phyloP scores from a whole-genome alignment of 2,888 invertebrate genomes.

The Unio pictorum region DNA sequence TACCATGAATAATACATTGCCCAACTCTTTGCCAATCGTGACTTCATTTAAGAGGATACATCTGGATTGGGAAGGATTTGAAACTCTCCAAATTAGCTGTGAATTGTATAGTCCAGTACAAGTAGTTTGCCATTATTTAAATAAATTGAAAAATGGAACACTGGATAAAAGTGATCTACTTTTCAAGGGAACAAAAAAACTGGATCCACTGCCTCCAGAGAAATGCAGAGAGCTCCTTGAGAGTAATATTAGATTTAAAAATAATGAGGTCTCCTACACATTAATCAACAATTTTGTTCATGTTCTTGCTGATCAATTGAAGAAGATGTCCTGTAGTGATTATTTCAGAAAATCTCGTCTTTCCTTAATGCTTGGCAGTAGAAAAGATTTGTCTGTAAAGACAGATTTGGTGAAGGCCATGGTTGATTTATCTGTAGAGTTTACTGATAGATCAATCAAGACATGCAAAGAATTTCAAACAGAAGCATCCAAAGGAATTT shows the following conservation, averaged over 20 bases:
- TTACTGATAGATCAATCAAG: slow-evolving; percentile 22
- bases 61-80: slow-evolving; percentile 31
- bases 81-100: slow-evolving; percentile 23
- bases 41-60: slow-evolving; percentile 30
- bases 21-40: slow-evolving; percentile 37
- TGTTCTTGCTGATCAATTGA: slow-evolving; percentile 51
- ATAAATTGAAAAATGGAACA: slow-evolving; percentile 16
- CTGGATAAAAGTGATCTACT: slow-evolving; percentile 34
- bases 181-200: slow-evolving; percentile 13
- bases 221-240: slow-evolving; percentile 26
- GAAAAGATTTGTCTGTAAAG: slow-evolving; percentile 11
- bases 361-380: slow-evolving; percentile 9
- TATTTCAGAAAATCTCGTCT: slow-evolving; percentile 25
- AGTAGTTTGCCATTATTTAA: slow-evolving; percentile 44
- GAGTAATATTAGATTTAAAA: slow-evolving; percentile 18
- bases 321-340: slow-evolving; percentile 43
- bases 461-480: slow-evolving; percentile 17
- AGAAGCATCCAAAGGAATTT: too few relatives aligned
- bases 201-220: slow-evolving; percentile 14
- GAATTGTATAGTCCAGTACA: slow-evolving; percentile 47
- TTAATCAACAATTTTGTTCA: slow-evolving; percentile 35
- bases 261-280: slow-evolving; percentile 30
- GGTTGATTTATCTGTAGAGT: slow-evolving; percentile 26
- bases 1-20: slow-evolving; percentile 34
- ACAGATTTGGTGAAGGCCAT: slow-evolving; percentile 22